Base-by-base conservation (phyloP, 2,113 vertebrate species). In the Callaeas wilsoni region DNA sequence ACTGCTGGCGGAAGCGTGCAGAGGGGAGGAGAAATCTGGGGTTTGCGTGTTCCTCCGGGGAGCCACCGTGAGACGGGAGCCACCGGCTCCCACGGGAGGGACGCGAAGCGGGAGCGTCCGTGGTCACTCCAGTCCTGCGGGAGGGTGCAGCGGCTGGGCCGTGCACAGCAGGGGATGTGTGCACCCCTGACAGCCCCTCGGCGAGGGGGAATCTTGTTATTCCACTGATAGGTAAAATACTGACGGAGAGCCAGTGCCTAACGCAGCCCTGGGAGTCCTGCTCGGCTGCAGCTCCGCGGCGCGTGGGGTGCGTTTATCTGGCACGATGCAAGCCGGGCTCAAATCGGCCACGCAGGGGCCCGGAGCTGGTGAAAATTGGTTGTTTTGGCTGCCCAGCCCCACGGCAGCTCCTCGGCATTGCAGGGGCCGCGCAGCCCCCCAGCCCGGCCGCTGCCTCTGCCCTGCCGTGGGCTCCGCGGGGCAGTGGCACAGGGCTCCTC, bases 231-330 rank as follows among this genome's bases (percentile, higher is more conserved):
- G 7, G 8, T 14, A 3, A 68, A 55, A 20, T 15, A 17, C 50
- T 70, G 16, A 50, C 56, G 53, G 49, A 26, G 32, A 37, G 13
- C 8, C 7, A 0, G 37, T 20, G 55, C 59, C 63, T 22, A 46
- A 13, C 0, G 2, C 78, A 57, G 67, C 62, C 22, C 41, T 0
- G 2, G 77, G 23, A 35, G 26, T 4, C 20, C 29, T 0, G 12
- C 73, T 64, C 1, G 1, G 70, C 87, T 39, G 70, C 12, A 2
- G 50, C 50, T 59, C 49, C 27, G 1, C 2, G 3, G 30, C 0
- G 0, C 2, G 0, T 3, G 37, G 62, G 63, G 9, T 1, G 42
- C 2, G 0, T 62, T 73, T 33, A 6, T 23, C 29, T 0, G 2
- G 67, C 63, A 37, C 1, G 0, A 6, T 11, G 49, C 57, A 6